Conservation (phyloP, 2,797 vertebrate species). For the Sebastes steindachneri region DNA sequence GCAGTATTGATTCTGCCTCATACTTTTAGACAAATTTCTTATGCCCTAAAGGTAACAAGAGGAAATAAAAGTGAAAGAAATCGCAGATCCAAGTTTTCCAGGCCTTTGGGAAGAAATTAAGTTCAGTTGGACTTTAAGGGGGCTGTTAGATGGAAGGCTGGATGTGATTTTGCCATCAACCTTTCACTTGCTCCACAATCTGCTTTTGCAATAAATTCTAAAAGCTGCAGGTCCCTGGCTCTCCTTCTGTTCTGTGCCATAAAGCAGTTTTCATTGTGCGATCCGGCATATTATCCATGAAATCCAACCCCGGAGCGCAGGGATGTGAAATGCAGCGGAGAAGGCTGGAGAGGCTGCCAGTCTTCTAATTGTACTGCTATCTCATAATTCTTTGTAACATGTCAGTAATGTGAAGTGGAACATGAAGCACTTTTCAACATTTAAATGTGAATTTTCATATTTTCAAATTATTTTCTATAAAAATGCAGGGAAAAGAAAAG, state of each 20-base stretch:
- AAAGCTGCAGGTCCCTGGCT: constrained; percentile 42
- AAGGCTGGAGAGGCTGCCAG: constrained; percentile 36
- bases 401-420: neutral
- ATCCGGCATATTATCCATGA: constrained; percentile 54
- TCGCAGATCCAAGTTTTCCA: constrained; percentile 60
- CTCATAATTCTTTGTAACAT: constrained; percentile 5
- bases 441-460: neutral
- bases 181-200: constrained; percentile 67
- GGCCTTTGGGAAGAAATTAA: constrained; percentile 71
- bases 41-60: constrained; percentile 72
- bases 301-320: constrained; percentile 51
- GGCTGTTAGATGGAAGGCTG: constrained; percentile 62
- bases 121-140: constrained; percentile 63
- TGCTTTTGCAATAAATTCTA: constrained; percentile 69
- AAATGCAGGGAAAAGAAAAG: neutral
- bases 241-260: constrained; percentile 48
- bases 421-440: neutral
- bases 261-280: constrained; percentile 51
- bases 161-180: constrained; percentile 70
- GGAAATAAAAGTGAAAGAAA: constrained; percentile 69
- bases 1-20: constrained; percentile 70
- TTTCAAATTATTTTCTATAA: neutral
- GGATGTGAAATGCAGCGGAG: constrained; percentile 22
- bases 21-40: constrained; percentile 62
- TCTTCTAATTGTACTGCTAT: constrained; percentile 27